These are phyloP conservation scores for Chrysodeixis includens DNA, from an alignment of 2,888 invertebrate genomes.

Conservation along the genomic window DNA sequence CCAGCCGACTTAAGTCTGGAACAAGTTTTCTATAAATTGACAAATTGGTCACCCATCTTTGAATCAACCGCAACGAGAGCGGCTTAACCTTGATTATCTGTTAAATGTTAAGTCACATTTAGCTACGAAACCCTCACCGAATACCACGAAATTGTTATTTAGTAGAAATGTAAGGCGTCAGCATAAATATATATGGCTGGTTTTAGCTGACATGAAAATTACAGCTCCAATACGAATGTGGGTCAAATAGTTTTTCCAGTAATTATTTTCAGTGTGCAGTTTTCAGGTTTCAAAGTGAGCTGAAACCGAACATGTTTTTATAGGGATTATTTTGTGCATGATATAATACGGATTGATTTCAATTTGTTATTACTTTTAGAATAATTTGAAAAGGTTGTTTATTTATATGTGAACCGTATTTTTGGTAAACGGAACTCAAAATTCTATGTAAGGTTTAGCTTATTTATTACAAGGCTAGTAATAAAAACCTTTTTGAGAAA, in stretches of 20 bases:
- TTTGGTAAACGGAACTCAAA: no score
- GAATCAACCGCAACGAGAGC: neutral
- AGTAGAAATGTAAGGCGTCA: conserved; percentile 29
- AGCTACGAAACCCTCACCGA: neutral
- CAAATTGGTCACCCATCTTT: no score
- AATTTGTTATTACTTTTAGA: neutral
- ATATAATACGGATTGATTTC: neutral
- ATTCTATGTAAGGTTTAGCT: no score
- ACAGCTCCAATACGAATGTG: conserved; percentile 38
- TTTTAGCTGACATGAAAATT: conserved; percentile 49
- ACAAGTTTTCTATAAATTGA: no score
- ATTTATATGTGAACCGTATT: no score
- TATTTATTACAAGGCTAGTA: no score
- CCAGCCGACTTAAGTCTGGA: no score
- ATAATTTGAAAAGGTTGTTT: no score
- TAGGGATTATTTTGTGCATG: neutral
- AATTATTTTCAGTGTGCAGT: conserved; percentile 55
- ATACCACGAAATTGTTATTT: conserved; percentile 23
- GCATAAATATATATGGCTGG: conserved; percentile 46
- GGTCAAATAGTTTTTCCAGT: conserved; percentile 42
- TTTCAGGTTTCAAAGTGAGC: conserved; percentile 30
- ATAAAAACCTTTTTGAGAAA: no score
- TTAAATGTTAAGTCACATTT: neutral
- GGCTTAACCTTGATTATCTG: neutral
- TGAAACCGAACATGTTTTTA: conserved; percentile 24